Evolutionary conservation across 2,888 invertebrate species (phyloP).

Genomic region (Syrphus vitripennis): DNA sequence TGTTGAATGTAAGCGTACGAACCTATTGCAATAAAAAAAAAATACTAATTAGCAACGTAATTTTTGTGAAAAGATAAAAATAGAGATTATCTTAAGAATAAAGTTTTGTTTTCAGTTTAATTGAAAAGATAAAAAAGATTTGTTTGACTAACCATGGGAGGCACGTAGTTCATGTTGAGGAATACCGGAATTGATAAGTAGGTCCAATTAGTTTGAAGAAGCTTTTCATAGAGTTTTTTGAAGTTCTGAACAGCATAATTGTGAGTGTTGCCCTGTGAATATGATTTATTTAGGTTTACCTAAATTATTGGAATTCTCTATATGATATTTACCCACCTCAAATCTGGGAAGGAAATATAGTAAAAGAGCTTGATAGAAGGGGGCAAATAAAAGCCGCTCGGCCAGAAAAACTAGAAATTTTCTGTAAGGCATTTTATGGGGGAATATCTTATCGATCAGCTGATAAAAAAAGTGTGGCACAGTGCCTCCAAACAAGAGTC

Average conservation of each 20-base stretch:
- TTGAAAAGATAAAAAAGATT: neutral
- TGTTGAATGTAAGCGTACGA: slow-evolving; percentile 87
- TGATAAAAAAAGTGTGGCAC: slow-evolving; percentile 90
- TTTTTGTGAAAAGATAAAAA: neutral
- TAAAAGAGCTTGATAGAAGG: slow-evolving; percentile 87
- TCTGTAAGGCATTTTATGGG: slow-evolving; percentile 83
- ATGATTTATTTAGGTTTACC: neutral
- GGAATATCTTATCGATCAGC: slow-evolving; percentile 84
- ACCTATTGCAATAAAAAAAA: slow-evolving; percentile 82
- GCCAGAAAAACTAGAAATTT: slow-evolving; percentile 85
- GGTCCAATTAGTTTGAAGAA: slow-evolving; percentile 89
- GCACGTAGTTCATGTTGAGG: slow-evolving; percentile 88
- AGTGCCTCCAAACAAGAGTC: slow-evolving; percentile 90
- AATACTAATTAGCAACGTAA: neutral
- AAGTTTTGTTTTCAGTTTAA: neutral
- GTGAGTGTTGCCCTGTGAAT: slow-evolving; percentile 85
- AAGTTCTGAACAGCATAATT: slow-evolving; percentile 85
- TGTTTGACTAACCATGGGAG: slow-evolving; percentile 85
- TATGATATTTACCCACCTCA: slow-evolving; percentile 82
- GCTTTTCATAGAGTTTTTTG: slow-evolving; percentile 84
- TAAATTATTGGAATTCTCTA: neutral
- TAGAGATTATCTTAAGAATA: neutral
- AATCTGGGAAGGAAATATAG: slow-evolving; percentile 88
- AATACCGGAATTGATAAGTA: slow-evolving; percentile 89
- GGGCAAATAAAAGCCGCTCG: slow-evolving; percentile 88